A percentile compares a stretch with the other conserved stretches of the same genome.
These are phyloP conservation scores for Colossoma macropomum DNA, from an alignment of 2,113 vertebrate genomes.

Conservation along the genomic window DNA sequence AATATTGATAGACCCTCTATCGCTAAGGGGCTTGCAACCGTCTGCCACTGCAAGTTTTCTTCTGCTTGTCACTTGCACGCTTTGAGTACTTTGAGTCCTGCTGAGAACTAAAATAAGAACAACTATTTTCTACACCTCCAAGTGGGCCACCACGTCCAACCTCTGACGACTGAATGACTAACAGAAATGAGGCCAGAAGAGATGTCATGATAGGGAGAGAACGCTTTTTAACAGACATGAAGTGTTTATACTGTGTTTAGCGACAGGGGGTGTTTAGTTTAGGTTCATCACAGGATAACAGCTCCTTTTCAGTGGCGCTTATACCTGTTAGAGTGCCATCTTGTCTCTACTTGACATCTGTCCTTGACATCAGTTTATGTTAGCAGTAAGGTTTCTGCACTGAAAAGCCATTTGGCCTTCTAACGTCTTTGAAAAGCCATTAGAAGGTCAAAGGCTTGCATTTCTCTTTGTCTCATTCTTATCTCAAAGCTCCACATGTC, in stretches of 20 bases:
- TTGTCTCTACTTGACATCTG: background rate
- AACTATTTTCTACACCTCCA: background rate
- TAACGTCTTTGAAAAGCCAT: too few relatives aligned
- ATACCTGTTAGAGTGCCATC: too few relatives aligned
- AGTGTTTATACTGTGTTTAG: background rate
- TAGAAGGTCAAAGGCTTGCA: background rate
- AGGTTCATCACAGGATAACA: background rate
- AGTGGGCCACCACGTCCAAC: background rate
- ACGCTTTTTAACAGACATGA: background rate
- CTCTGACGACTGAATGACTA: background rate
- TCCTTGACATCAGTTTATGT: background rate
- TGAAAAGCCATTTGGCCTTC: too few relatives aligned
- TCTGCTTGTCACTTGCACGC: background rate
- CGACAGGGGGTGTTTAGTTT: background rate
- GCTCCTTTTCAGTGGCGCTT: background rate
- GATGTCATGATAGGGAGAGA: background rate
- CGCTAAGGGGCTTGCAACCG: background rate
- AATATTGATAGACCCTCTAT: constrained; percentile 11
- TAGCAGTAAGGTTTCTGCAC: background rate
- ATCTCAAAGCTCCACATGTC: background rate
- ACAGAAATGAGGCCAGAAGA: background rate
- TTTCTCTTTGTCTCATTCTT: background rate
- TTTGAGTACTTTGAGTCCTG: constrained; percentile 16
- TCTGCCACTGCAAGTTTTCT: constrained; percentile 11
- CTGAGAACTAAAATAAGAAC: background rate